These are phyloP conservation scores for Cathartes aura DNA, from an alignment of 2,113 vertebrate species.

Conservation along the genomic window DNA sequence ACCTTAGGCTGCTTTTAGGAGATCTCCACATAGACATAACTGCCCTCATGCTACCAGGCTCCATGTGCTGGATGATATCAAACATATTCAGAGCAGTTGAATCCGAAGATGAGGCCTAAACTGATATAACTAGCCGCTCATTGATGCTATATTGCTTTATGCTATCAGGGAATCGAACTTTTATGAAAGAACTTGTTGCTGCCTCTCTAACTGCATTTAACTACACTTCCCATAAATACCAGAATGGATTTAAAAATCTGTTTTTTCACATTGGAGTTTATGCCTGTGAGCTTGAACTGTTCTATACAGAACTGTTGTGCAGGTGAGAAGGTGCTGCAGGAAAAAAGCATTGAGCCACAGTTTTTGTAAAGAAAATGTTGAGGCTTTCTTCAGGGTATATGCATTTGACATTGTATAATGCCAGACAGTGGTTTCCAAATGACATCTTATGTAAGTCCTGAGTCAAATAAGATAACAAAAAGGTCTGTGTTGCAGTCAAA, in stretches of 20 bases:
- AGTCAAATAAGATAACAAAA: slow-evolving; percentile 4
- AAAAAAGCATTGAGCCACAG: neutral
- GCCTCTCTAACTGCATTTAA: neutral
- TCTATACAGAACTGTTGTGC: neutral
- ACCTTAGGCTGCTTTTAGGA: neutral
- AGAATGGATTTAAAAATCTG: neutral
- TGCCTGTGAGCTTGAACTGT: neutral
- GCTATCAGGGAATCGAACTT: neutral
- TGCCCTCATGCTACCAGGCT: neutral
- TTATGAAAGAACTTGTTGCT: neutral
- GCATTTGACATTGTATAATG: neutral
- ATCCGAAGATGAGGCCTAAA: neutral
- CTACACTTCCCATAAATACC: neutral
- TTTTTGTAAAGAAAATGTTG: neutral
- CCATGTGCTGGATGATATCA: neutral
- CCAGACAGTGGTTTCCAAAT: neutral
- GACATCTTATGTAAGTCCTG: neutral
- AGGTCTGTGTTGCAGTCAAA: neutral
- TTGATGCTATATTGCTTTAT: neutral
- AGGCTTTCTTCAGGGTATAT: neutral
- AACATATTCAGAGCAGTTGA: neutral
- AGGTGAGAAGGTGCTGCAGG: neutral
- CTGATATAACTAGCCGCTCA: neutral
- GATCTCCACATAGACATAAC: neutral
- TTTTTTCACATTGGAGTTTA: neutral